phyloP scores from a whole-genome alignment of 2,113 vertebrate genomes.

The Phrynosoma platyrhinos region DNA sequence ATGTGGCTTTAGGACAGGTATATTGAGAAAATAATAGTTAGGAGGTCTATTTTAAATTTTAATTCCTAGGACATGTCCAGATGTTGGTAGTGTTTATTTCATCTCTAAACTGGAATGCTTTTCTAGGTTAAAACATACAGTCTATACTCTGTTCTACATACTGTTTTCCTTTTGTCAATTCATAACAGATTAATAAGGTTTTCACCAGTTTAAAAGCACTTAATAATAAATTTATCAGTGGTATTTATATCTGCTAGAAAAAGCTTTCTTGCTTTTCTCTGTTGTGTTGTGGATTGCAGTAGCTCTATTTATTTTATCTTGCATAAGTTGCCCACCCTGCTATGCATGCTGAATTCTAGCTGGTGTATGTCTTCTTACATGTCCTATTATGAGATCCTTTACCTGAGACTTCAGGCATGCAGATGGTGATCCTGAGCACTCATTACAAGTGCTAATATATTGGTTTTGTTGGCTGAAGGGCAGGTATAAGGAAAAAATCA shows the following conservation, averaged over 20 bases:
- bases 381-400: too few species aligned
- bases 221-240: conserved; percentile 9
- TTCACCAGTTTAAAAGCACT: conserved; percentile 20
- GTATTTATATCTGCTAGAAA: neutral
- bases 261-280: conserved; percentile 1
- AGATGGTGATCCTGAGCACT: neutral
- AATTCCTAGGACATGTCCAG: conserved; percentile 1
- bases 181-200: neutral
- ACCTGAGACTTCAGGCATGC: neutral
- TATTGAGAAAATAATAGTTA: neutral
- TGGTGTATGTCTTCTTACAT: neutral
- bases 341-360: neutral
- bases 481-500: neutral
- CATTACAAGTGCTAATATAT: neutral
- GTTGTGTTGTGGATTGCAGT: neutral
- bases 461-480: neutral
- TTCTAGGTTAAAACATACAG: neutral
- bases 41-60: conserved; percentile 19
- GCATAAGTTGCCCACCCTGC: neutral
- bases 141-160: neutral
- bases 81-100: neutral
- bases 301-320: neutral
- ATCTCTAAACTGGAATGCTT: neutral
- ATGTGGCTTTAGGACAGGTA: neutral
- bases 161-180: neutral